phyloP scores from a whole-genome alignment of 1,140 invertebrate genomes.

The Nephila pilipes region DNA sequence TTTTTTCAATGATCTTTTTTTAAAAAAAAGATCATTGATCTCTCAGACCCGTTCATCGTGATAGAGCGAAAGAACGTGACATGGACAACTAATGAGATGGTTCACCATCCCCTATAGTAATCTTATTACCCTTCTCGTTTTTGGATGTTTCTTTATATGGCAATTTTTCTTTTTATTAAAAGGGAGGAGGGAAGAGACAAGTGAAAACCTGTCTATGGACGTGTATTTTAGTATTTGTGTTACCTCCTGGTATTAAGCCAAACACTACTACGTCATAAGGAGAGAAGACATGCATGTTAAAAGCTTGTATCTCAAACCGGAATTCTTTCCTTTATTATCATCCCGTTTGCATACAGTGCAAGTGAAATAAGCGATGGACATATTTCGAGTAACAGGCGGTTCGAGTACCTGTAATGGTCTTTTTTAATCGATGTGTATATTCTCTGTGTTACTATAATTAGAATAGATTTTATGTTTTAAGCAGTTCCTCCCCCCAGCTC shows the following conservation, averaged over 20 bases:
- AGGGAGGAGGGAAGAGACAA: neutral
- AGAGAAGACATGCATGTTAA: slow-evolving; percentile 1
- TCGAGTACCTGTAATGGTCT: no score
- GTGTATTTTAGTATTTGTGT: slow-evolving; percentile 6
- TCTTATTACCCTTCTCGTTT: neutral
- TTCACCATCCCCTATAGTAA: neutral
- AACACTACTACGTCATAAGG: neutral
- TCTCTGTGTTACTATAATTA: no score
- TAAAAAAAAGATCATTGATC: neutral
- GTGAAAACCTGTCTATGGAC: neutral
- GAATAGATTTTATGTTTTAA: no score
- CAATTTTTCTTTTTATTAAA: neutral
- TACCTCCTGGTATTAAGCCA: neutral
- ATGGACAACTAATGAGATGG: neutral
- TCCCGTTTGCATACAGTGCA: no score
- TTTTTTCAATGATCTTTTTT: no score
- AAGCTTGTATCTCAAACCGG: no score
- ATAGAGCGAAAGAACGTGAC: neutral
- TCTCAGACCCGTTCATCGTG: neutral
- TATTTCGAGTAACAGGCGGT: no score
- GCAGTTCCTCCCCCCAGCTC: no score
- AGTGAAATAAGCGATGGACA: no score
- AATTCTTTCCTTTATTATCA: no score
- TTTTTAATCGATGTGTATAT: no score
- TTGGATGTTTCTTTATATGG: neutral